Evolutionary conservation across 2,888 invertebrate species (phyloP).

Genomic region (Germaria angustata): DNA sequence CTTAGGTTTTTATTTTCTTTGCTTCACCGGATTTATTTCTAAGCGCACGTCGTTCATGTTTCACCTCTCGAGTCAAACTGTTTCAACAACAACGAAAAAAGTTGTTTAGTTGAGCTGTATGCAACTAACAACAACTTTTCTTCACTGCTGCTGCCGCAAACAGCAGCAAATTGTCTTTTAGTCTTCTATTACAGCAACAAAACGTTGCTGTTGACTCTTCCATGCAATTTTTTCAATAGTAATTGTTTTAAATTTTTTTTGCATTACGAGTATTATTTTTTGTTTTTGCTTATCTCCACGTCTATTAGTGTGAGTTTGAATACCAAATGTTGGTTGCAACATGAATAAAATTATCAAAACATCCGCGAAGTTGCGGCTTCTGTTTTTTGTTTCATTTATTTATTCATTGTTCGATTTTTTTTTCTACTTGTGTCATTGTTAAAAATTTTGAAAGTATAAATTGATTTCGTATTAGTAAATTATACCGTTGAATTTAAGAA

Average conservation of each 20-base stretch:
- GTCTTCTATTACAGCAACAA: slow-evolving; percentile 12
- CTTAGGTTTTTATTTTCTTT: background rate
- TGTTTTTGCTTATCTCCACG: slow-evolving; percentile 5
- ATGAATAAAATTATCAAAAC: slow-evolving; percentile 61
- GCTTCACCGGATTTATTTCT: slow-evolving; percentile 7
- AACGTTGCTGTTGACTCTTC: slow-evolving; percentile 36
- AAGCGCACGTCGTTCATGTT: slow-evolving; percentile 55
- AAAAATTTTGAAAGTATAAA: background rate
- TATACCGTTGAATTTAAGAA: background rate
- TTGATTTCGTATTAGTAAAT: background rate
- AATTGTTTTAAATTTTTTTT: slow-evolving; percentile 29
- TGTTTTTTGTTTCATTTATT: slow-evolving; percentile 34
- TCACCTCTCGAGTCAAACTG: slow-evolving; percentile 58
- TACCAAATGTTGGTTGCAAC: slow-evolving; percentile 57
- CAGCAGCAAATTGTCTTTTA: slow-evolving; percentile 8
- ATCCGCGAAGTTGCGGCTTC: slow-evolving; percentile 27
- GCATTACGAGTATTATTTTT: background rate
- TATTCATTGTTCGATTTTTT: background rate
- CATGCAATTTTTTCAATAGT: slow-evolving; percentile 7
- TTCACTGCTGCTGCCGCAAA: slow-evolving; percentile 22
- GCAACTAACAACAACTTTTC: slow-evolving; percentile 44
- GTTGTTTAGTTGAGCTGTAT: slow-evolving; percentile 42
- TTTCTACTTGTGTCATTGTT: background rate
- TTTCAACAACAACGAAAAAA: slow-evolving; percentile 47
- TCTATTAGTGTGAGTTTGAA: slow-evolving; percentile 30